Evolutionary conservation across 2,888 invertebrate genomes (phyloP).

Genomic region (Apantesis nais): DNA sequence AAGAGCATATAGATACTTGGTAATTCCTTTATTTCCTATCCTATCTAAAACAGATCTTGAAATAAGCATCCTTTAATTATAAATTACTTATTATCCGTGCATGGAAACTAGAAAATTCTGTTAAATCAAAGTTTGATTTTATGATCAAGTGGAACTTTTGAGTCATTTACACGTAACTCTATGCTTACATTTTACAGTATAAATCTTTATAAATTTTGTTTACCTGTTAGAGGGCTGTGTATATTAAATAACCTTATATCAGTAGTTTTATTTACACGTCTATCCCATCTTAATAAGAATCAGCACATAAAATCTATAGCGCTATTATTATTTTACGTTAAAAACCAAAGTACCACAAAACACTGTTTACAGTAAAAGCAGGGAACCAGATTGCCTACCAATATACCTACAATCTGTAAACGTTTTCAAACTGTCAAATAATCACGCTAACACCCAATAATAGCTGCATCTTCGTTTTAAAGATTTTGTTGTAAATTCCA

Average conservation of each 20-base stretch:
- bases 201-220: background rate
- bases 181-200: background rate
- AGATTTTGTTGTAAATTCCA: constrained; percentile 76
- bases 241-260: constrained; percentile 18
- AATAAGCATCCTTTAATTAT: background rate
- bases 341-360: constrained; percentile 63
- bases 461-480: constrained; percentile 77
- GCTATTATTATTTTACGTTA: constrained; percentile 68
- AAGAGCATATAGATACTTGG: constrained; percentile 2
- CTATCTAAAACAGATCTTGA: background rate
- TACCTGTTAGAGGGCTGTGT: constrained; percentile 7
- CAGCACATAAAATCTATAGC: constrained; percentile 61
- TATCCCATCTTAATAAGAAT: constrained; percentile 60
- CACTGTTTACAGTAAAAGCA: constrained; percentile 79
- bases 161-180: background rate
- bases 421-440: constrained; percentile 86
- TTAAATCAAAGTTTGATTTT: background rate
- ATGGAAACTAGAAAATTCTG: background rate
- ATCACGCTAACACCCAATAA: constrained; percentile 83
- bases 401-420: constrained; percentile 77
- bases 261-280: constrained; percentile 42
- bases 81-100: background rate
- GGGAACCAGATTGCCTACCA: constrained; percentile 84
- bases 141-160: background rate
- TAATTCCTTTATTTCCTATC: no score